phyloP scores from a whole-genome alignment of 2,113 vertebrate species.

The Gymnarchus niloticus region DNA sequence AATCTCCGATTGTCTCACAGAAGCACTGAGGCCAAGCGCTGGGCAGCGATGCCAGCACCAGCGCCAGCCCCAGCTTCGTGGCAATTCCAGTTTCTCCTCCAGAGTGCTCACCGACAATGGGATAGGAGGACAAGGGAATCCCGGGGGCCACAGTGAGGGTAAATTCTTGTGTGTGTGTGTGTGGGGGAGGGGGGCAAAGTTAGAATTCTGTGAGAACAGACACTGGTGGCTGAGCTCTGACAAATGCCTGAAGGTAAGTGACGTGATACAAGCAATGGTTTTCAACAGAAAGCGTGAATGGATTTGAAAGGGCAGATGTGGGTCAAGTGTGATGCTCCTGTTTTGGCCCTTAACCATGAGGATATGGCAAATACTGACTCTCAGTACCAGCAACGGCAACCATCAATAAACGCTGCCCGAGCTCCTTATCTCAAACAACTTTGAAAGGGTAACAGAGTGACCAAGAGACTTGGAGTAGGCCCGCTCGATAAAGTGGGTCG shows the following conservation, averaged over 20 bases:
- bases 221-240: neutral
- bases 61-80: neutral
- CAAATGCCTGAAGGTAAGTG: neutral
- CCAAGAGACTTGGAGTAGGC: neutral
- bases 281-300: neutral
- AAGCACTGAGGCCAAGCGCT: neutral
- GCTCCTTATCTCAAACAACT: neutral
- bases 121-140: slow-evolving; percentile 23
- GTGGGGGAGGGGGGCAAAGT: neutral
- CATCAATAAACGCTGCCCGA: neutral
- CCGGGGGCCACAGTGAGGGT: neutral
- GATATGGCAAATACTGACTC: no score
- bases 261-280: neutral
- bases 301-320: neutral
- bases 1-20: neutral
- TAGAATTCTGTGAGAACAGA: neutral
- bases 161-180: neutral
- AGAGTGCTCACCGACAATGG: slow-evolving; percentile 40
- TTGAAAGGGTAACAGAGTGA: neutral
- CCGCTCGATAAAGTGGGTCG: neutral
- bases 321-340: neutral
- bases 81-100: slow-evolving; percentile 9
- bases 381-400: neutral
- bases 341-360: slow-evolving; percentile 6
- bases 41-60: neutral